phyloP scores from a whole-genome alignment of 2,113 vertebrate genomes.

The Anolis sagrei region DNA sequence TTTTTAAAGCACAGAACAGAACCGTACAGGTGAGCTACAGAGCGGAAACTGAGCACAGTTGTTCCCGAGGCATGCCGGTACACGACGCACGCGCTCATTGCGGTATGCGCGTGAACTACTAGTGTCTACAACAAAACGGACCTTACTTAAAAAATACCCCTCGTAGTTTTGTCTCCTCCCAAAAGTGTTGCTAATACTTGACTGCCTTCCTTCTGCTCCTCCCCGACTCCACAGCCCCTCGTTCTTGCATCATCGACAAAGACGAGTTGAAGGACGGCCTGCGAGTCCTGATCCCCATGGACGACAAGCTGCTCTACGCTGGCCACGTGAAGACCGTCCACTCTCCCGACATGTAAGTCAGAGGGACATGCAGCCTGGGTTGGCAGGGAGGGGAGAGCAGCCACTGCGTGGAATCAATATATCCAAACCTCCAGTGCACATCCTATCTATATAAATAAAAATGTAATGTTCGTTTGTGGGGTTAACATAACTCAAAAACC shows the following conservation, averaged over 20 bases:
- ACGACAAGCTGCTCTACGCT: slow-evolving; percentile 97
- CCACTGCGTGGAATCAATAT: too few species aligned
- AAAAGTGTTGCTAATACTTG: slow-evolving; percentile 15
- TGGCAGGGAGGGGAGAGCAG: neutral
- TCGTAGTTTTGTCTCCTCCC: neutral
- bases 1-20: too few species aligned
- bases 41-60: too few species aligned
- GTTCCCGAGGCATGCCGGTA: too few species aligned
- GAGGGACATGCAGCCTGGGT: neutral
- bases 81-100: too few species aligned
- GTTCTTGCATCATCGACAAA: slow-evolving; percentile 95
- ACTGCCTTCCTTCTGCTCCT: neutral
- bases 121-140: too few species aligned
- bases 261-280: slow-evolving; percentile 95
- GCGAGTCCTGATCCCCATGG: slow-evolving; percentile 96
- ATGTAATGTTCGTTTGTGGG: too few species aligned
- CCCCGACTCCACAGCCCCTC: slow-evolving; percentile 80
- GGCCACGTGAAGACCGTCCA: slow-evolving; percentile 96
- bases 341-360: slow-evolving; percentile 97
- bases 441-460: too few species aligned
- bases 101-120: too few species aligned
- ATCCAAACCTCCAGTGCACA: neutral
- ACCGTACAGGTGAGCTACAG: too few species aligned
- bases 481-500: too few species aligned
- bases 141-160: too few species aligned